Evolutionary conservation across 2,797 vertebrate genomes (phyloP).

Genomic region (Pampus argenteus): DNA sequence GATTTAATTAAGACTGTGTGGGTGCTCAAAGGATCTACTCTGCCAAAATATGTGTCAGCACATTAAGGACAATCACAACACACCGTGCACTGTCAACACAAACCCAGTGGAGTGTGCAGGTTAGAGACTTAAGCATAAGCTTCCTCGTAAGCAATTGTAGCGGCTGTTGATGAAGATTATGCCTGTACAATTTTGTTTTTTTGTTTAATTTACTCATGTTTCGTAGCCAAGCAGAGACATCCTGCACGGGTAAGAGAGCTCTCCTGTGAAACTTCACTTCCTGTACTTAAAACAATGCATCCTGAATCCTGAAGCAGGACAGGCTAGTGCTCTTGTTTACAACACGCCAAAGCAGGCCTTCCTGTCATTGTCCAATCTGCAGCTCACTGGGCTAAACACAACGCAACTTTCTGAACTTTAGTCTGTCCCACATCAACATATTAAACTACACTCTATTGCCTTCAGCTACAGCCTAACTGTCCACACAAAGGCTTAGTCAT

Average conservation of each 20-base stretch:
- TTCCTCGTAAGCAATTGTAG: not conserved
- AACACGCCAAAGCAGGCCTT: conserved; percentile 62
- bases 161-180: not conserved
- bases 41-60: conserved; percentile 78
- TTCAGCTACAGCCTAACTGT: conserved; percentile 28
- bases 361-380: conserved; percentile 80
- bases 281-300: conserved; percentile 77
- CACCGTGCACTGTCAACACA: conserved; percentile 61
- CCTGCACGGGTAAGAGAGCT: conserved; percentile 58
- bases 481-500: conserved; percentile 48
- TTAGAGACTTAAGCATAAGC: conserved; percentile 5
- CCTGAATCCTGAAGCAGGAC: conserved; percentile 65
- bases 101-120: conserved; percentile 51
- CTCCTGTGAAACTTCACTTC: conserved; percentile 74
- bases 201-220: not conserved
- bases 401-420: conserved; percentile 39
- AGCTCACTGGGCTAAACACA: conserved; percentile 43
- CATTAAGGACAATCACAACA: conserved; percentile 59
- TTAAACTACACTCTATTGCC: conserved; percentile 31
- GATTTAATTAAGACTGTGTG: conserved; percentile 78
- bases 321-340: conserved; percentile 72
- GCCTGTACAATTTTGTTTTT: not conserved
- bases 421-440: conserved; percentile 25
- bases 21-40: conserved; percentile 53
- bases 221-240: conserved; percentile 49